phyloP scores from a whole-genome alignment of 2,888 invertebrate genomes.

The Drosophila diplacantha region DNA sequence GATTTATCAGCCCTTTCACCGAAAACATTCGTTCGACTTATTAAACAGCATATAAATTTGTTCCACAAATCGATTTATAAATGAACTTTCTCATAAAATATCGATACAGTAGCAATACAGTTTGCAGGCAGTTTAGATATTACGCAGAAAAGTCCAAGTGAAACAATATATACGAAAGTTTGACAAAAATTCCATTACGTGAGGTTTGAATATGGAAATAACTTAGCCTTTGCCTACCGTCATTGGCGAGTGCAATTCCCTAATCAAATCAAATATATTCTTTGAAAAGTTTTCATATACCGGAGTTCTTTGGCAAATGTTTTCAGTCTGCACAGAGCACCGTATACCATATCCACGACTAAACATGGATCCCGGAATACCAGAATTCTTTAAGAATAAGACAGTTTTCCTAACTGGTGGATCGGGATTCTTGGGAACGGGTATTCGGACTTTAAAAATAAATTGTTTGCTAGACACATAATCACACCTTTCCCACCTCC shows the following conservation, averaged over 20 bases:
- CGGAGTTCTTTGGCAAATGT: too few relatives aligned
- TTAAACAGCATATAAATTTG: too few relatives aligned
- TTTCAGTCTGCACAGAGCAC: not conserved
- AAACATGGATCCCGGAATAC: constrained; percentile 74
- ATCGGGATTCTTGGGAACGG: constrained; percentile 79
- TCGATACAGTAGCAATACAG: too few relatives aligned
- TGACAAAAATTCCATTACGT: not conserved
- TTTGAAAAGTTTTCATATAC: not conserved
- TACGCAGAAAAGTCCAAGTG: not conserved
- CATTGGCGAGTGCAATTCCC: not conserved
- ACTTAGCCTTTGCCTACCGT: too few relatives aligned
- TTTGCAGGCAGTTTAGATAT: not conserved
- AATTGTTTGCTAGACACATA: too few relatives aligned
- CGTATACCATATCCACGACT: not conserved
- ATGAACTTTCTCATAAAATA: too few relatives aligned
- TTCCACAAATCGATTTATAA: too few relatives aligned
- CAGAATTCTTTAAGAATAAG: constrained; percentile 81
- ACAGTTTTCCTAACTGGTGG: constrained; percentile 82
- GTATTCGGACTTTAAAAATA: constrained; percentile 40
- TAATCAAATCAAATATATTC: not conserved
- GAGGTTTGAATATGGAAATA: not conserved
- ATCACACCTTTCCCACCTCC: too few relatives aligned
- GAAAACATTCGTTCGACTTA: too few relatives aligned
- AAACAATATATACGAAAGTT: not conserved
- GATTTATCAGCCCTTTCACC: too few relatives aligned